A percentile compares a stretch with the other conserved stretches of the same genome.
Conservation (phyloP, 2,113 vertebrate genomes). For the Cyprinodon brontotheroides region DNA sequence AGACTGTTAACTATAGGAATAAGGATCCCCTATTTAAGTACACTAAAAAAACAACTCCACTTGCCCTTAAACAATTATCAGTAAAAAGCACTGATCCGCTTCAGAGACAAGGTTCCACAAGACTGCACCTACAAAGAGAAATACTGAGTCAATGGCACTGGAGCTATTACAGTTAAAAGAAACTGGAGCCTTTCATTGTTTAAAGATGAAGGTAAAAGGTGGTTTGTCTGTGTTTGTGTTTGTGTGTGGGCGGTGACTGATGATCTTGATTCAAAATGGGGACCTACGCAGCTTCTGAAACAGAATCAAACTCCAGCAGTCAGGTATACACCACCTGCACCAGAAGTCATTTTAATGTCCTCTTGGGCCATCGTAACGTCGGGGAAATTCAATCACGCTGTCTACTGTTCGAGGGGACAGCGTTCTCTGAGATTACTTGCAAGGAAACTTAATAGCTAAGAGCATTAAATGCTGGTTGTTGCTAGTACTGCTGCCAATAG, state of each 20-base stretch:
- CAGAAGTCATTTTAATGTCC: conserved; percentile 76
- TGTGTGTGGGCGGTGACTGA: conserved; percentile 73
- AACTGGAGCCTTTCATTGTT: conserved; percentile 62
- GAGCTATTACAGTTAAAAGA: conserved; percentile 64
- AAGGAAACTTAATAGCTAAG: conserved; percentile 83
- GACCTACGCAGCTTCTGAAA: conserved; percentile 63
- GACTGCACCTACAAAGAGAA: conserved; percentile 50
- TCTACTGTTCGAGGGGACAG: conserved; percentile 63
- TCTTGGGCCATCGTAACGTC: conserved; percentile 70
- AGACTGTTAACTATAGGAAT: neutral
- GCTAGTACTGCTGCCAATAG: conserved; percentile 89
- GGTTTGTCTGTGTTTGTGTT: conserved; percentile 22
- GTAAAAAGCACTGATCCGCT: conserved; percentile 20
- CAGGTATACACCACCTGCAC: conserved; percentile 72
- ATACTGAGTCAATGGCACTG: conserved; percentile 57
- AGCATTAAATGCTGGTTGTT: conserved; percentile 86
- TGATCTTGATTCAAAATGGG: conserved; percentile 67
- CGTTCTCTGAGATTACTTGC: conserved; percentile 77
- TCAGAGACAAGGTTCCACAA: conserved; percentile 36
- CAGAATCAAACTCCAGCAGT: conserved; percentile 66
- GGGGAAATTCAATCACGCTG: conserved; percentile 77
- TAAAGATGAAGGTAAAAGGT: conserved; percentile 65
- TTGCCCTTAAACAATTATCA: conserved; percentile 26
- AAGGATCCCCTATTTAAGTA: neutral
- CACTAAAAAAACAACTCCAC: neutral